Percentiles rank a stretch among this genome's conserved stretches.
Conservation (phyloP, 1,140 invertebrate species). For the Amphibalanus amphitrite region DNA sequence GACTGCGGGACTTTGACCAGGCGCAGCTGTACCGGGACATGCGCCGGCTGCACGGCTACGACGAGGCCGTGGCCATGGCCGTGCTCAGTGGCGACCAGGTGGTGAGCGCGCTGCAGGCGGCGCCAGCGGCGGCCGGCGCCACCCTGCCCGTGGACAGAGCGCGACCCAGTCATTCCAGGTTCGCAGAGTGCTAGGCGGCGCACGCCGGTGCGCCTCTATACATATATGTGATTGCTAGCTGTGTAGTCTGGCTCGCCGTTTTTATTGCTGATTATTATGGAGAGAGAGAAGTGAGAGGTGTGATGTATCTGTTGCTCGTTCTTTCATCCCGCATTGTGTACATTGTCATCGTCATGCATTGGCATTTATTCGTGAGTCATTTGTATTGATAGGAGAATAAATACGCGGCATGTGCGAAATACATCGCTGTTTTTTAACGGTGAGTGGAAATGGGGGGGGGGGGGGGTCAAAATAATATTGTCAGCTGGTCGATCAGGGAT, state of each 20-base stretch:
- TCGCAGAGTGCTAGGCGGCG: background rate
- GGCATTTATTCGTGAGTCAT: constrained; percentile 1
- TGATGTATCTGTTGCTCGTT: background rate
- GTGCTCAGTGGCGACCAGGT: constrained; percentile 65
- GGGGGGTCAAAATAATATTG: too few relatives aligned
- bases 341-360: background rate
- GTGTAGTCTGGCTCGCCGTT: background rate
- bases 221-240: background rate
- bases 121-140: constrained; percentile 13
- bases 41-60: constrained; percentile 17
- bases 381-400: background rate
- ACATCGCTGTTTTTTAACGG: background rate
- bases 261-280: background rate
- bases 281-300: background rate
- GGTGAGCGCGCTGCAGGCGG: constrained; percentile 57
- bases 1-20: constrained; percentile 17
- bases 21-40: constrained; percentile 17
- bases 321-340: background rate
- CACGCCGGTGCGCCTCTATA: background rate
- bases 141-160: constrained; percentile 7
- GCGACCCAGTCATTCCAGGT: background rate
- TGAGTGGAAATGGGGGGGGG: too few relatives aligned
- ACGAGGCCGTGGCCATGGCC: constrained; percentile 41
- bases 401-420: background rate
- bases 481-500: too few relatives aligned